Conservation (phyloP, 2,888 invertebrate species). For the Xestia c-nigrum region DNA sequence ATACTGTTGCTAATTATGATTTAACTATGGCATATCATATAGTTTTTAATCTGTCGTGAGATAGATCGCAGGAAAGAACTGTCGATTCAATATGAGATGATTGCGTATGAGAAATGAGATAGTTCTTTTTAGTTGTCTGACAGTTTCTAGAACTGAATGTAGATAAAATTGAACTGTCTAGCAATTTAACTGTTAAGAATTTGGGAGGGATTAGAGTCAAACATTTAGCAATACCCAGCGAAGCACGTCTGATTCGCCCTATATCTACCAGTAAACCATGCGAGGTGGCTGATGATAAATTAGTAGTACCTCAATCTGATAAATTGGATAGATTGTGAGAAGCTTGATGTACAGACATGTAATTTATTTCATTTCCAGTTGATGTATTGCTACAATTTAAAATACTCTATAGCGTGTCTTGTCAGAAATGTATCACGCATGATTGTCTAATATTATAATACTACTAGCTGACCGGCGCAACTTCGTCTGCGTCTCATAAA, state of each 20-base stretch:
- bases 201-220: background rate
- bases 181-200: background rate
- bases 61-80: conserved; percentile 26
- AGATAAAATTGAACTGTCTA: background rate
- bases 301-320: conserved; percentile 23
- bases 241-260: background rate
- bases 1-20: conserved; percentile 54
- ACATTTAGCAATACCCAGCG: background rate
- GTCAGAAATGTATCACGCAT: conserved; percentile 55
- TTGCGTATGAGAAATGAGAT: conserved; percentile 5
- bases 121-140: background rate
- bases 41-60: conserved; percentile 42
- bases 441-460: conserved; percentile 47
- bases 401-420: conserved; percentile 51
- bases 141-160: background rate
- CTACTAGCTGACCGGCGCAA: too few relatives aligned
- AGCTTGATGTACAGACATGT: conserved; percentile 8
- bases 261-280: background rate
- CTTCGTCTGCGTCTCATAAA: too few relatives aligned
- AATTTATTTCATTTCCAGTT: conserved; percentile 40
- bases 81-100: conserved; percentile 32
- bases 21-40: conserved; percentile 37
- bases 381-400: conserved; percentile 55
- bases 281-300: conserved; percentile 23
- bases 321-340: conserved; percentile 22